Evolutionary conservation across 1,140 invertebrate species (phyloP).

Genomic region (Trichonephila clavata): DNA sequence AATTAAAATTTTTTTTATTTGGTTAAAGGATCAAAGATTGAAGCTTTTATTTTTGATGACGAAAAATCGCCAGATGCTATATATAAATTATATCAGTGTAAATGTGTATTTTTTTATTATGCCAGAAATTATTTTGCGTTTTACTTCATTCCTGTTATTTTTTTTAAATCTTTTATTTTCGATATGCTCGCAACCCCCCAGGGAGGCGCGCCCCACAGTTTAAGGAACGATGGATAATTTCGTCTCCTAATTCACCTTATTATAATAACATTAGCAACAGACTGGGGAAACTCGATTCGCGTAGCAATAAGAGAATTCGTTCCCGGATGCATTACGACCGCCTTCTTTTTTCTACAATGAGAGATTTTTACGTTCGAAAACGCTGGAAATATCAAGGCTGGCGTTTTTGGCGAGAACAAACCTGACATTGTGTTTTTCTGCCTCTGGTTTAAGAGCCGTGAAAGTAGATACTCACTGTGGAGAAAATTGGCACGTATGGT

Average conservation of each 20-base stretch:
- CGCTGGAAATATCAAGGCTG: constrained; percentile 15
- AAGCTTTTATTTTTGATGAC: no score
- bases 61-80: no score
- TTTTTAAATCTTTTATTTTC: no score
- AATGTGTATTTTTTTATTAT: no score
- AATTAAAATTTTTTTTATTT: no score
- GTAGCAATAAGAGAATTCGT: constrained; percentile 10
- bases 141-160: no score
- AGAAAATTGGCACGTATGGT: not conserved
- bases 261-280: not conserved
- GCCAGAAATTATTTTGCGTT: no score
- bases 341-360: not conserved
- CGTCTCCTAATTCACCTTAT: not conserved
- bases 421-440: constrained; percentile 3
- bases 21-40: no score
- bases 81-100: no score
- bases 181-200: no score
- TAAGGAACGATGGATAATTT: not conserved
- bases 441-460: not conserved
- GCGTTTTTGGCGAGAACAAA: not conserved
- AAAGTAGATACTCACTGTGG: not conserved
- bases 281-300: not conserved
- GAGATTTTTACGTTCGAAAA: constrained; percentile 12
- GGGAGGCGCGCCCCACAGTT: no score
- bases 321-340: not conserved